phyloP scores from a whole-genome alignment of 2,797 vertebrate species.

The Pagetopsis macropterus region DNA sequence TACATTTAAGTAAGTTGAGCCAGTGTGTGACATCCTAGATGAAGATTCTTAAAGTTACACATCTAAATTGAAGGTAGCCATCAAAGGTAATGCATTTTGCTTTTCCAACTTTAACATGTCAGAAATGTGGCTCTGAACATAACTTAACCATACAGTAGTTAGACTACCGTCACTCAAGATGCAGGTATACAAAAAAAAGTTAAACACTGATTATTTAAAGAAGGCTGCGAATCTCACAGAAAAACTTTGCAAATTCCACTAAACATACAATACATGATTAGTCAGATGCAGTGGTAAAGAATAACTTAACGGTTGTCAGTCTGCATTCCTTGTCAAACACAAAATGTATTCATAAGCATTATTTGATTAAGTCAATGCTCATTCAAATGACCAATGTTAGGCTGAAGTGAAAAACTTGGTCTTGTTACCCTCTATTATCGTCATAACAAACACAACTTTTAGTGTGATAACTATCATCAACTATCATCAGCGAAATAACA shows the following conservation, averaged over 20 bases:
- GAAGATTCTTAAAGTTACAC: conserved; percentile 14
- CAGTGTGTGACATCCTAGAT: neutral
- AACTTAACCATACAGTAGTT: neutral
- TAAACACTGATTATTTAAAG: conserved; percentile 24
- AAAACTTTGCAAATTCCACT: conserved; percentile 8
- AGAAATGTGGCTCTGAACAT: neutral
- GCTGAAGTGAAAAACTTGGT: conserved; percentile 5
- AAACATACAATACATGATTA: conserved; percentile 7
- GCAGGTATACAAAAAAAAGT: neutral
- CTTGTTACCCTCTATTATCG: neutral
- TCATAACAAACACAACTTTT: neutral
- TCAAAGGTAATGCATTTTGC: neutral
- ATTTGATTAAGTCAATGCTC: neutral
- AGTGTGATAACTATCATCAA: neutral
- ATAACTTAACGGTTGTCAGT: conserved; percentile 3
- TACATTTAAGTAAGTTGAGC: neutral
- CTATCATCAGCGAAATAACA: neutral
- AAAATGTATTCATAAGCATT: conserved; percentile 22
- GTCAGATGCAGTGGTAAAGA: conserved; percentile 6
- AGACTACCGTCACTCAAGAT: neutral
- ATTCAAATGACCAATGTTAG: neutral
- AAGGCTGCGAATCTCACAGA: conserved; percentile 6
- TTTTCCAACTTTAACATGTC: neutral
- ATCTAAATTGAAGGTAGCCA: neutral
- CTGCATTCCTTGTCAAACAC: conserved; percentile 7